Conservation (phyloP, 2,797 vertebrate species). For the Limosa lapponica region DNA sequence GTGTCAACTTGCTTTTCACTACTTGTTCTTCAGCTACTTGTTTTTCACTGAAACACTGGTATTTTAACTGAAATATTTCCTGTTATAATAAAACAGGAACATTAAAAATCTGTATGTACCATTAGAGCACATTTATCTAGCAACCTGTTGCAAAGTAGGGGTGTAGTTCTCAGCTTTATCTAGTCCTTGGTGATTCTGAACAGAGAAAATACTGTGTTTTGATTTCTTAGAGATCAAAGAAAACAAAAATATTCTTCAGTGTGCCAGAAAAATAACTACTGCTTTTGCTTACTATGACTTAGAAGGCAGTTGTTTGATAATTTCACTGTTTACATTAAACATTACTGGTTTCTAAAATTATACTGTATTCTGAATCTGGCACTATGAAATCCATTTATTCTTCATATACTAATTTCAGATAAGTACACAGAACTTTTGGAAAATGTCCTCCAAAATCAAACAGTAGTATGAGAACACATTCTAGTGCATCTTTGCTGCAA, state of each 20-base stretch:
- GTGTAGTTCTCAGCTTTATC: background rate
- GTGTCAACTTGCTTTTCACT: background rate
- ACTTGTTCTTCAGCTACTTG: background rate
- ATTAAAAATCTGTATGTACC: background rate
- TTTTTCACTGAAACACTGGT: background rate
- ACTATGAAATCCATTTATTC: background rate
- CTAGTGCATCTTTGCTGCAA: background rate
- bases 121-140: background rate
- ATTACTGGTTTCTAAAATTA: background rate
- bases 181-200: background rate
- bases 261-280: background rate
- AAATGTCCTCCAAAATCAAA: background rate
- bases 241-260: background rate
- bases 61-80: background rate
- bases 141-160: background rate
- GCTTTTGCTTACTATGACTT: background rate
- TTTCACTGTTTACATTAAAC: background rate
- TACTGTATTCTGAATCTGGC: background rate
- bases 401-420: background rate
- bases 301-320: background rate
- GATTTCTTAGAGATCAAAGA: background rate
- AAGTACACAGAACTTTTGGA: background rate
- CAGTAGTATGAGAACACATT: background rate
- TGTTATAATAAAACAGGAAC: background rate
- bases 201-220: background rate